phyloP scores from a whole-genome alignment of 2,113 vertebrate species.

The Dromiciops gliroides region DNA sequence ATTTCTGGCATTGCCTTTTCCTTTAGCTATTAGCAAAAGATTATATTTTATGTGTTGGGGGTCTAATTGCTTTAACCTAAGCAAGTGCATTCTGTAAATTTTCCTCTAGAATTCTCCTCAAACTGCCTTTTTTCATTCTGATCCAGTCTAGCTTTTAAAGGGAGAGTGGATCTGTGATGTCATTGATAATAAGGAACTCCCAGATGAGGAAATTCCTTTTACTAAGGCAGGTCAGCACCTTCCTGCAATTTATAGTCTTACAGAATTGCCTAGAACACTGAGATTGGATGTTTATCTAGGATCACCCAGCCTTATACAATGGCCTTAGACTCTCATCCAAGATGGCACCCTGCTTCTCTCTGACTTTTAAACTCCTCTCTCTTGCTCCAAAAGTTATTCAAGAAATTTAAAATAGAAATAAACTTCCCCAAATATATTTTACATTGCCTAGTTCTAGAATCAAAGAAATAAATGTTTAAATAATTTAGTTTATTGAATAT shows the following conservation, averaged over 20 bases:
- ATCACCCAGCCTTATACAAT: not conserved
- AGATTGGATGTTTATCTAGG: not conserved
- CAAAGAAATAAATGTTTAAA: slow-evolving; percentile 33
- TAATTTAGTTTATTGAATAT: slow-evolving; percentile 13
- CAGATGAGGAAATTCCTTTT: not conserved
- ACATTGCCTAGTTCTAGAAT: not conserved
- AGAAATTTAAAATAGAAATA: slow-evolving; percentile 19
- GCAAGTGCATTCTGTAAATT: not conserved
- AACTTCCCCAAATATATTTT: slow-evolving; percentile 23
- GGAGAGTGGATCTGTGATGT: not conserved
- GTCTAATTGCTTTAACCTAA: not conserved
- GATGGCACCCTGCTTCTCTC: not conserved
- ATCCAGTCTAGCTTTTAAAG: slow-evolving; percentile 8
- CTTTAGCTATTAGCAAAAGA: not conserved
- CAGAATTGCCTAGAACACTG: not conserved
- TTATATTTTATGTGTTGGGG: no score
- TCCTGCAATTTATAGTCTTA: not conserved
- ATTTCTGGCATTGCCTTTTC: not conserved
- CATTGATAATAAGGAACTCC: not conserved
- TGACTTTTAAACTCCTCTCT: not conserved
- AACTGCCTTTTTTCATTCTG: not conserved
- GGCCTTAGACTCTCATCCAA: not conserved
- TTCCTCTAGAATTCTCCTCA: not conserved
- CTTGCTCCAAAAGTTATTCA: not conserved
- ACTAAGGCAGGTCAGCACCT: not conserved